phyloP scores from a whole-genome alignment of 2,888 invertebrate genomes.

The Macaria liturata region DNA sequence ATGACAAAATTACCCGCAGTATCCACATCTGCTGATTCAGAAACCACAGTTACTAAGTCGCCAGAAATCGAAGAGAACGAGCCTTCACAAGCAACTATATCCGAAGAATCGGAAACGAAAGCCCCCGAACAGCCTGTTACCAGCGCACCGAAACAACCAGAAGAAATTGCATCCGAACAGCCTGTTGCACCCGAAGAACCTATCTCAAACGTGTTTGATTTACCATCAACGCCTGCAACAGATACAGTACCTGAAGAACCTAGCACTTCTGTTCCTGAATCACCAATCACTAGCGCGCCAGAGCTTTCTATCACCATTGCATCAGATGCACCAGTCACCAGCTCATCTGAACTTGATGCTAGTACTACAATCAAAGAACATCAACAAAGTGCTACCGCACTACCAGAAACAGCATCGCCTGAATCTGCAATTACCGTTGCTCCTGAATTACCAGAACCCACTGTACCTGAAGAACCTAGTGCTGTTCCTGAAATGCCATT shows the following conservation, averaged over 20 bases:
- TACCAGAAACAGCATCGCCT: background rate
- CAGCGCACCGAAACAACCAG: background rate
- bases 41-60: background rate
- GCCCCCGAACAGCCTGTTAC: background rate
- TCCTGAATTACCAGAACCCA: background rate
- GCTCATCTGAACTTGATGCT: too few relatives aligned
- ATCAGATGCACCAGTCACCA: background rate
- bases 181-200: background rate
- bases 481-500: background rate
- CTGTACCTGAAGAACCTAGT: background rate
- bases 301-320: background rate
- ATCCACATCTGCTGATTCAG: background rate
- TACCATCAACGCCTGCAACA: background rate
- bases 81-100: background rate
- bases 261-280: background rate
- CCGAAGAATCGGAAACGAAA: background rate
- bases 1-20: slow-evolving; percentile 1
- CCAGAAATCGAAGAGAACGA: background rate
- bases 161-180: background rate
- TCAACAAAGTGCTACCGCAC: background rate
- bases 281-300: background rate
- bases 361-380: background rate
- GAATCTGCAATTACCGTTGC: background rate
- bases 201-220: background rate
- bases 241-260: background rate